Conservation (phyloP, 2,113 vertebrate genomes). For the Caranx ignobilis region DNA sequence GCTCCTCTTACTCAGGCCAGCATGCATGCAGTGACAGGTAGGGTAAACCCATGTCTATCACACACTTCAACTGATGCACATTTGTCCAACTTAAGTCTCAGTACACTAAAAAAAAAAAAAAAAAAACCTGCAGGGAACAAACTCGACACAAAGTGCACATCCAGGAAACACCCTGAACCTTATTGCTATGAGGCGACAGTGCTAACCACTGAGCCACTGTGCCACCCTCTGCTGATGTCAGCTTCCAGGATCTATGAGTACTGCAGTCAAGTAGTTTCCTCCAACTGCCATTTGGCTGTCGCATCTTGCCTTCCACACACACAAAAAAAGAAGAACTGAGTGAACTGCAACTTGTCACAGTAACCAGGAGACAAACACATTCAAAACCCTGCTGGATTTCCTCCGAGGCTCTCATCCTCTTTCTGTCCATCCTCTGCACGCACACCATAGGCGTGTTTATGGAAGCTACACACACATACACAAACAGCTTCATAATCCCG, state of each 20-base stretch:
- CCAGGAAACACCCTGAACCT: constrained; percentile 42
- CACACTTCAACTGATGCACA: background rate
- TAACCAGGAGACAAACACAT: constrained; percentile 58
- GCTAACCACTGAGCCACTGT: constrained; percentile 19
- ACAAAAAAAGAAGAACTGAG: constrained; percentile 4
- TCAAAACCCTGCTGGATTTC: constrained; percentile 15
- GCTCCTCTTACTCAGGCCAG: background rate
- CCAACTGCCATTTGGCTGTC: constrained; percentile 4
- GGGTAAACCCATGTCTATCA: background rate
- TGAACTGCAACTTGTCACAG: constrained; percentile 6
- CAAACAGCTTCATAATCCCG: constrained; percentile 9
- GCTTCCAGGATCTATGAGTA: constrained; percentile 21
- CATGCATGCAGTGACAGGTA: background rate
- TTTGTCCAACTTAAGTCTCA: background rate
- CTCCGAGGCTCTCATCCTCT: constrained; percentile 26
- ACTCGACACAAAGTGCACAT: background rate
- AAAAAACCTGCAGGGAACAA: background rate
- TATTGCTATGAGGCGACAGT: constrained; percentile 28
- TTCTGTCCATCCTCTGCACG: constrained; percentile 37
- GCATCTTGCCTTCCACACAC: background rate
- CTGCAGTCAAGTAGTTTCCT: constrained; percentile 25
- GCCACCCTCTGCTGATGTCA: constrained; percentile 54
- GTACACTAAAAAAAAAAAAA: background rate
- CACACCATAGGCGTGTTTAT: background rate
- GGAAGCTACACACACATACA: background rate